A percentile compares a stretch with the other conserved stretches of the same genome.
Evolutionary conservation across 2,888 invertebrate species (phyloP).

Genomic region (Drosophila imparisetae): DNA sequence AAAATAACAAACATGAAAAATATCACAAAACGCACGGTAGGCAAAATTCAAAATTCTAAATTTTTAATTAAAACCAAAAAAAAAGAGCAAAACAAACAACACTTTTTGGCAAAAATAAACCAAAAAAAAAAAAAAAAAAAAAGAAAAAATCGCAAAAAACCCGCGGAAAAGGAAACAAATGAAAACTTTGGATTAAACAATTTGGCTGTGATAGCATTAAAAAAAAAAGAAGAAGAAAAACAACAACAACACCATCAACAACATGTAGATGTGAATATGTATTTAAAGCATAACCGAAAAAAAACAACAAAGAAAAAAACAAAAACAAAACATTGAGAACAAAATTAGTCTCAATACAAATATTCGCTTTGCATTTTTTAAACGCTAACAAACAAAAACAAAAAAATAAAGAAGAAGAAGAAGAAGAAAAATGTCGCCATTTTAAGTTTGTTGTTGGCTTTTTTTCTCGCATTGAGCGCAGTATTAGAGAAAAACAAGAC

Average conservation of each 20-base stretch:
- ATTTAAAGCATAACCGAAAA: conserved; percentile 48
- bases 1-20: conserved; percentile 10
- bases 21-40: conserved; percentile 65
- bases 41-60: conserved; percentile 85
- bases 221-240: conserved; percentile 52
- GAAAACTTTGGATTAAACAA: conserved; percentile 84
- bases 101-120: conserved; percentile 62
- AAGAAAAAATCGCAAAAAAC: conserved; percentile 23
- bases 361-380: conserved; percentile 64
- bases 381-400: conserved; percentile 20
- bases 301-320: conserved; percentile 3
- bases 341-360: conserved; percentile 19
- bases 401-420: conserved; percentile 9
- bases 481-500: conserved; percentile 65
- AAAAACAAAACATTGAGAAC: conserved; percentile 17
- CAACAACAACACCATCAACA: conserved; percentile 20
- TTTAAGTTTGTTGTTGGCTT: conserved; percentile 75
- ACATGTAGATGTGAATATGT: conserved; percentile 22
- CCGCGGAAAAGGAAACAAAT: conserved; percentile 46
- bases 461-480: conserved; percentile 69
- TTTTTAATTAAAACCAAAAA: conserved; percentile 58
- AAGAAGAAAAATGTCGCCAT: conserved; percentile 38
- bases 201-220: conserved; percentile 85
- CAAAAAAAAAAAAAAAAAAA: conserved; percentile 41
- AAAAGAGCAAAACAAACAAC: conserved; percentile 57